Base-by-base conservation (phyloP, 1,140 invertebrate genomes). In the Oreohelix idahoensis region DNA sequence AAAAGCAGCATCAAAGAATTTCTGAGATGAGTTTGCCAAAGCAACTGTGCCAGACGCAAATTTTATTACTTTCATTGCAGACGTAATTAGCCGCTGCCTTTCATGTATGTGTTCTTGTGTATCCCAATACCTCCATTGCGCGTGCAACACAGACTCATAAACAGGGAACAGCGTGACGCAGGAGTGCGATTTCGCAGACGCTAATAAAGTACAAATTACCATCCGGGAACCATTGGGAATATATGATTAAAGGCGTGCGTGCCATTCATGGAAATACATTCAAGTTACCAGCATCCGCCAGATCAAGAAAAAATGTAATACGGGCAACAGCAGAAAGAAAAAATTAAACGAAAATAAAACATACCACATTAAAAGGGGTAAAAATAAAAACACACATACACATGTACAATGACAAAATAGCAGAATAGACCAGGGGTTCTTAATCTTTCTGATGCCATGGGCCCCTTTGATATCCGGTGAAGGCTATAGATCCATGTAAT, bases 31-130 rank as follows among this genome's bases (percentile, higher is more conserved):
- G 29, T 66, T 66, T 66, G 63, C 63, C 63, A 66, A 32, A 4
- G 11, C 63, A 32, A 32, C 20, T 66, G 63, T 32, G n/a, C n/a
- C 1, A 32, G 63, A 66, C 4, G 63, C 32, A n/a, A 66, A 32
- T 66, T 66, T 66, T 66, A 66, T 66, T 66, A 35, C 63, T 66
- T 32, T 32, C 63, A 32, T 66, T 32, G 63, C 63, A 32, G 63
- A 66, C 63, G 63, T 17, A 66, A 66, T 66, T 66, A 32, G n/a
- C 63, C 23, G 1, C 29, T 17, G 2, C 17, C 63, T 66, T 66
- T 66, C 63, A 66, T 66, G n/a, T 58, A 23, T 66, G 63, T 5
- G 10, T 66, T 32, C 11, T 58, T 49, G 17, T n/a, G 53, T 15
- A 58, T 2, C 8, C 63, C 8, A 66, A 8, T 2, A 23, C 63